Evolutionary conservation across 2,888 invertebrate genomes (phyloP).

Genomic region (Drosophila cognata): DNA sequence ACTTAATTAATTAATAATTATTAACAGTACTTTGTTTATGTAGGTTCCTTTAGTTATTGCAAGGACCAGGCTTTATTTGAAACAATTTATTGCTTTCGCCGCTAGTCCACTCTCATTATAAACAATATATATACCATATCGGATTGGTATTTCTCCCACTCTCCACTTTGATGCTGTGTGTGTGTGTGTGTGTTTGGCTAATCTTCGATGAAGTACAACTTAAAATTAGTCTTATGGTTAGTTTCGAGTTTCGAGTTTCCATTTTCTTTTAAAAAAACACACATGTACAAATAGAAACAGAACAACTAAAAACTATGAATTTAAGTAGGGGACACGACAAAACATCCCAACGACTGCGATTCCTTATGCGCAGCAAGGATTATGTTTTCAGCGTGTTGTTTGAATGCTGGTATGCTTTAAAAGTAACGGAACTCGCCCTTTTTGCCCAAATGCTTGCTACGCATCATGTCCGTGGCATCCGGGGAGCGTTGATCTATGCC

Average conservation of each 20-base stretch:
- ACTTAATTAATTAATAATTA: slow-evolving; percentile 3
- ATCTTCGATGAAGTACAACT: slow-evolving; percentile 63
- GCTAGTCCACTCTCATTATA: slow-evolving; percentile 42
- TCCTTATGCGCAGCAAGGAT: slow-evolving; percentile 7
- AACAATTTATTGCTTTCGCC: slow-evolving; percentile 70
- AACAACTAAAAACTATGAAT: slow-evolving; percentile 27
- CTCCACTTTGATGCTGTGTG: slow-evolving; percentile 32
- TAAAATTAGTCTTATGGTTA: slow-evolving; percentile 72
- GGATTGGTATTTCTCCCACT: slow-evolving; percentile 16
- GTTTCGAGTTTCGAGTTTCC: slow-evolving; percentile 62
- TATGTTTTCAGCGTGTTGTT: slow-evolving; percentile 21
- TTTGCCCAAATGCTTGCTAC: slow-evolving; percentile 95
- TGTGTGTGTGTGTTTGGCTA: slow-evolving; percentile 34
- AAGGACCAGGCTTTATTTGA: slow-evolving; percentile 70
- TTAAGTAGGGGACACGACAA: slow-evolving; percentile 4
- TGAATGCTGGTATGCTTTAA: slow-evolving; percentile 85
- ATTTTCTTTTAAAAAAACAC: slow-evolving; percentile 30
- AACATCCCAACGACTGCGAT: slow-evolving; percentile 11
- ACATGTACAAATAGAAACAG: slow-evolving; percentile 54
- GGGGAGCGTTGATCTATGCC: slow-evolving; percentile 85
- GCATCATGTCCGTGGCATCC: slow-evolving; percentile 92
- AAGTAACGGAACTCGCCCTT: slow-evolving; percentile 98
- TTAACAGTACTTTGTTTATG: slow-evolving; percentile 8
- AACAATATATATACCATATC: slow-evolving; percentile 32
- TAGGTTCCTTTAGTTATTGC: slow-evolving; percentile 64